These are phyloP conservation scores for Myrmophylax atrothorax DNA, from an alignment of 2,113 vertebrate species.

Conservation along the genomic window DNA sequence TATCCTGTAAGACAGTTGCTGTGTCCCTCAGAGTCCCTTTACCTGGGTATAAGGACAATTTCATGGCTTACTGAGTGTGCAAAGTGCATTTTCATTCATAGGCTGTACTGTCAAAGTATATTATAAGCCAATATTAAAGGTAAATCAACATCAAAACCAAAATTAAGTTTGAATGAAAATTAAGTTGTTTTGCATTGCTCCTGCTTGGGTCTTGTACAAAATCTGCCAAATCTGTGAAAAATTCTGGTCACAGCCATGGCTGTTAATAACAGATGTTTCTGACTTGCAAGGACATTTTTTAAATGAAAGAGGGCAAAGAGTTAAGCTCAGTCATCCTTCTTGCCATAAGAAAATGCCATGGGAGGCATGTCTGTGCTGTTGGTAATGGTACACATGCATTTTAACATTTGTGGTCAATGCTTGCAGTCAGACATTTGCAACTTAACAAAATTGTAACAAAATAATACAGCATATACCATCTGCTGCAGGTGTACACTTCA, in stretches of 20 bases:
- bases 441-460: conserved; percentile 45
- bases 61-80: background rate
- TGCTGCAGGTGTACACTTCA: conserved; percentile 30
- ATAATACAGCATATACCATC: conserved; percentile 26
- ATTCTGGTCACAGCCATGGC: background rate
- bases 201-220: background rate
- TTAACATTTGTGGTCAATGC: conserved; percentile 55
- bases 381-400: background rate
- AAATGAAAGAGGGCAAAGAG: conserved; percentile 12
- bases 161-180: background rate
- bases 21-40: background rate
- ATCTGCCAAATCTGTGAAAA: background rate
- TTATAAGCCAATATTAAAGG: background rate
- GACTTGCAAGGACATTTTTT: background rate
- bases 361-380: background rate
- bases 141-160: background rate
- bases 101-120: background rate
- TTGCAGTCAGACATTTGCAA: conserved; percentile 41
- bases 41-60: background rate
- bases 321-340: conserved; percentile 31
- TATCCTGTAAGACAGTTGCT: background rate
- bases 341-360: background rate
- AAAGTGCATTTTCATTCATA: background rate
- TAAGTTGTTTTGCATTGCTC: background rate
- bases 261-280: background rate